phyloP scores from a whole-genome alignment of 2,888 invertebrate genomes.

The Pristionchus japonicus region DNA sequence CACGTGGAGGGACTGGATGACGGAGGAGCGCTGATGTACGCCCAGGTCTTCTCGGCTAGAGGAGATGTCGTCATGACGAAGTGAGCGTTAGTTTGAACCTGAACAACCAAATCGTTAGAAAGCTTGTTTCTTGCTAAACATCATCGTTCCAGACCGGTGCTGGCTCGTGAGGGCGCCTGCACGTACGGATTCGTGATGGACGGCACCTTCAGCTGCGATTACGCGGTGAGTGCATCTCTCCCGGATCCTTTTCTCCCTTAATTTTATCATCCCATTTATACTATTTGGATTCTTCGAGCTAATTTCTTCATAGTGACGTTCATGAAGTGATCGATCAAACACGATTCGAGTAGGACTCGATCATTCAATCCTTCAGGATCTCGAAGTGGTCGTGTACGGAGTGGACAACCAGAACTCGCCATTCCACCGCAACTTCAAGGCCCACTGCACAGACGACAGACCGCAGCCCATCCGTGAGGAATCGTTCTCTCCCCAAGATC shows the following conservation, averaged over 20 bases:
- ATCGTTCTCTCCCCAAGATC: background rate
- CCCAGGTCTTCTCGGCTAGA: constrained; percentile 48
- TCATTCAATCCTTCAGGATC: background rate
- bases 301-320: too few relatives aligned
- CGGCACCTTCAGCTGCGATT: constrained; percentile 38
- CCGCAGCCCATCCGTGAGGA: constrained; percentile 53
- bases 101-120: too few relatives aligned
- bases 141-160: background rate
- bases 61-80: constrained; percentile 23
- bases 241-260: too few relatives aligned
- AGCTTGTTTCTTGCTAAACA: too few relatives aligned
- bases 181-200: constrained; percentile 25
- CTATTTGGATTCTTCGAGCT: too few relatives aligned
- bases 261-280: too few relatives aligned
- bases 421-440: constrained; percentile 60
- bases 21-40: constrained; percentile 53
- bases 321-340: too few relatives aligned
- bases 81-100: background rate
- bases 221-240: constrained; percentile 1
- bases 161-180: background rate
- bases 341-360: background rate
- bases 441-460: constrained; percentile 53
- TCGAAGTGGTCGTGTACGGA: constrained; percentile 61
- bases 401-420: constrained; percentile 56
- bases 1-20: constrained; percentile 59